Percentiles rank a stretch among this genome's conserved stretches.
Conservation (phyloP, 2,888 invertebrate genomes). For the Acrobasis repandana region DNA sequence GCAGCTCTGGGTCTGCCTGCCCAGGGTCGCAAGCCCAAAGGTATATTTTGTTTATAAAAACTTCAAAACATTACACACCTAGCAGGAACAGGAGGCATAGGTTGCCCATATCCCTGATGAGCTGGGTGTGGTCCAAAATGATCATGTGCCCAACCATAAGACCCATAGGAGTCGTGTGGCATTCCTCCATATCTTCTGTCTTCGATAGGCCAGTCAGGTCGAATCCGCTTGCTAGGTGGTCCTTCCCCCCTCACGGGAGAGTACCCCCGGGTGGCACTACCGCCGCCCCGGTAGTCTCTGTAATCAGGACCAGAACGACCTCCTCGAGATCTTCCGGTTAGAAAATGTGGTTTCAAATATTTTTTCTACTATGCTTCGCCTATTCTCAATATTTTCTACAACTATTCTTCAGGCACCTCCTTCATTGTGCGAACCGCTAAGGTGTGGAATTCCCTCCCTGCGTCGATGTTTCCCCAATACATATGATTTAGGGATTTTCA, state of each 20-base stretch:
- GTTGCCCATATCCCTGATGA: constrained; percentile 84
- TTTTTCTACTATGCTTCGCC: neutral
- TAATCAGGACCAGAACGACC: constrained; percentile 90
- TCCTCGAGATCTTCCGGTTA: constrained; percentile 72
- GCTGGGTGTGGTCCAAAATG: constrained; percentile 83
- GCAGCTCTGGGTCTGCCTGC: too few species aligned
- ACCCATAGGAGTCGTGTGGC: constrained; percentile 78
- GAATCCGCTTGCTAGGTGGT: constrained; percentile 89
- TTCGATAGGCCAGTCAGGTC: constrained; percentile 86
- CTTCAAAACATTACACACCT: constrained; percentile 53
- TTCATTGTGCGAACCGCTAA: too few species aligned
- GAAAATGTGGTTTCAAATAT: constrained; percentile 21
- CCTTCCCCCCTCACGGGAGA: constrained; percentile 90
- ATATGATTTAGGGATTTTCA: too few species aligned
- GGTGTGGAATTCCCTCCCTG: too few species aligned
- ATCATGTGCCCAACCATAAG: constrained; percentile 82
- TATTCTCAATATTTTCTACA: too few species aligned
- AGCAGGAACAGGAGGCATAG: constrained; percentile 77
- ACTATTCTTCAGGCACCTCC: too few species aligned
- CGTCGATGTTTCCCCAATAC: too few species aligned
- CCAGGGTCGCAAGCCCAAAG: too few species aligned
- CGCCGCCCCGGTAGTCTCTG: constrained; percentile 89
- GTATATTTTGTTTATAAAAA: too few species aligned
- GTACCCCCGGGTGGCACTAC: constrained; percentile 86
- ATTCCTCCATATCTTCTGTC: constrained; percentile 78